Evolutionary conservation across 2,113 vertebrate species (phyloP), one percentile per base, ranked within the genome.

Genomic region (Pseudorasbora parva): DNA sequence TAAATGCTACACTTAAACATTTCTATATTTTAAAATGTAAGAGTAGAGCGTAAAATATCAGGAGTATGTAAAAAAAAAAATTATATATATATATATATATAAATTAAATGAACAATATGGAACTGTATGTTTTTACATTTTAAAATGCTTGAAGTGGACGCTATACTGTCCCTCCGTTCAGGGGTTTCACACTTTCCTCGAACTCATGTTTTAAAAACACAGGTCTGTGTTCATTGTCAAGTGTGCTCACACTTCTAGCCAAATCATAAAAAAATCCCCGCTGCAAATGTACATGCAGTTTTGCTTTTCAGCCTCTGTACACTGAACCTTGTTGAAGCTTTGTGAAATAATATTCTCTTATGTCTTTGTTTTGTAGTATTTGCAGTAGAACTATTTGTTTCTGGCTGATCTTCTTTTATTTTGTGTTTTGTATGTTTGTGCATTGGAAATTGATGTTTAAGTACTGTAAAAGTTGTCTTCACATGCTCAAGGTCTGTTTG

Each of bases 291-390:
- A 81, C 19, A 69, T 25, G 47, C 47, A 81, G 47, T 56, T 69
- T 79, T 79, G 15, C 78, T 79, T 79, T 81, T 49, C 45, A 66
- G 41, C 59, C 45, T 80, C 47, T 54, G 41, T 41, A 81, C 79
- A 33, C 57, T 87, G 62, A 9, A 79, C 78, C 81, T 85, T 89
- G 56, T 83, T 66, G 19, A 82, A 71, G 56, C 60, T 73, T 81
- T 85, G 86, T 75, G 41, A n/a, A 78, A 56, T 64, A 57, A 84
- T 83, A 21, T 84, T 54, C 79, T 82, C 73, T 82, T 84, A 59
- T 23, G 79, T 81, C 64, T 71, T 69, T 81, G 54, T 89, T 90
- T 62, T 33, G 86, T 89, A 59, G 45, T 81, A 27, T 81, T 56
- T 56, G 27, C 45, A 6, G 27, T 81, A 81, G 47, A 69, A 37